Evolutionary conservation across 2,888 invertebrate species (phyloP), one percentile per base, ranked within the genome.

Genomic region (Pheosia tremula): DNA sequence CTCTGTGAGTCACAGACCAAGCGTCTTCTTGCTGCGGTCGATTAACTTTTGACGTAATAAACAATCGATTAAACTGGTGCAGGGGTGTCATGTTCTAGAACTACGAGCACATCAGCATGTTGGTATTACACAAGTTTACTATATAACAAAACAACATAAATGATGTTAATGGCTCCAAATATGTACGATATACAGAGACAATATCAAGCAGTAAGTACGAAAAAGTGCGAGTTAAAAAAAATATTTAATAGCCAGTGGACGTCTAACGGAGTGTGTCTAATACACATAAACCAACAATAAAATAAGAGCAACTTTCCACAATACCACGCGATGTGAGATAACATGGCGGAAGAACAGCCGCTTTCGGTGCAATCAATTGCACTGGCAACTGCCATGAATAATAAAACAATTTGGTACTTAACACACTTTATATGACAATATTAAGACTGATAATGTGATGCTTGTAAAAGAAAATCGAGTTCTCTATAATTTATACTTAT

Each of bases 251-350:
- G 62, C 62, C 65, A 57, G 60, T 69, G 65, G 61, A 67, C 54
- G 66, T 61, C 72, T 66, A 79, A 71, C 78, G 64, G 67, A 70
- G 67, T 79, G 75, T 69, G 60, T 72, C 73, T 69, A 76, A 74
- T 57, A 67, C 60, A 70, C 67, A 73, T 71, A 71, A 63, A 64
- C 58, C 60, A 71, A 73, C 68, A 67, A 74, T 76, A 75, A 73
- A 70, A 77, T 69, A 70, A 72, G 69, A 71, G 66, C 75, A 71
- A 80, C 81, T 83, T 82, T 82, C 82, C 78, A 78, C 69, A 60
- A 71, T 64, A 64, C 57, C 63, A 68, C 68, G 55, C 69, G 70
- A 62, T 68, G 66, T 70, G 73, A 66, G 72, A 72, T 75, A 77
- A 78, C 72, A 76, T 74, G 72, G 77, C 79, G 82, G 80, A 75